Conservation (phyloP, 2,113 vertebrate species). For the Elephantulus edwardii region DNA sequence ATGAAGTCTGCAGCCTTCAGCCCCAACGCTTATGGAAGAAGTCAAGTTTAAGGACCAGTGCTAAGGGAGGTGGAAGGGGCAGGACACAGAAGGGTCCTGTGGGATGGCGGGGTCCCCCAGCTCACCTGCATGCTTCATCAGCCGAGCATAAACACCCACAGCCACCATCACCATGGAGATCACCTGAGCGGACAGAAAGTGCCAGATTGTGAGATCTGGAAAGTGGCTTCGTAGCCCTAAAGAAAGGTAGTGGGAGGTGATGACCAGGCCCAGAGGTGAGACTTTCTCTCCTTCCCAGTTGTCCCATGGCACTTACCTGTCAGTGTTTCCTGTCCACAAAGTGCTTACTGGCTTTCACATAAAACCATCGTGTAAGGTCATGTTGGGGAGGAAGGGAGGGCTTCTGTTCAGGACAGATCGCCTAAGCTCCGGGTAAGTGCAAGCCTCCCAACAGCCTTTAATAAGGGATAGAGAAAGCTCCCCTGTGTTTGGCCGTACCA, state of each 20-base stretch:
- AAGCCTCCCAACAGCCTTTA: too few relatives aligned
- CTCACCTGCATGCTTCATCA: conserved; percentile 93
- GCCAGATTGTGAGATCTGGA: conserved; percentile 9
- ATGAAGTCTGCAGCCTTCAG: neutral
- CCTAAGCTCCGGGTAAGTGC: too few relatives aligned
- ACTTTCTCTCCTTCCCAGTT: neutral
- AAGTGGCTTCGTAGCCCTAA: neutral
- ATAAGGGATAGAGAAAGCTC: too few relatives aligned
- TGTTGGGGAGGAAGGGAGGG: too few relatives aligned
- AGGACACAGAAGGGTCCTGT: neutral
- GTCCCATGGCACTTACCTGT: neutral
- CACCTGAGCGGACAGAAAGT: conserved; percentile 79
- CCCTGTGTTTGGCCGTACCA: too few relatives aligned
- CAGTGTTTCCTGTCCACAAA: neutral
- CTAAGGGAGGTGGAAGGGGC: neutral
- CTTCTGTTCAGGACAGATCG: too few relatives aligned
- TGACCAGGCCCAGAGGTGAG: neutral
- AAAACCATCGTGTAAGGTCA: neutral
- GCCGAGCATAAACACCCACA: conserved; percentile 90
- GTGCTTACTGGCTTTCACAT: neutral
- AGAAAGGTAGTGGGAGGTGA: neutral
- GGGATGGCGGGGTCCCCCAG: neutral
- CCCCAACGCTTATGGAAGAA: neutral
- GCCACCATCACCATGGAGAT: conserved; percentile 91
- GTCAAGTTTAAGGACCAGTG: neutral